Conservation (phyloP, 2,888 invertebrate species). For the Drosophila tripunctata region DNA sequence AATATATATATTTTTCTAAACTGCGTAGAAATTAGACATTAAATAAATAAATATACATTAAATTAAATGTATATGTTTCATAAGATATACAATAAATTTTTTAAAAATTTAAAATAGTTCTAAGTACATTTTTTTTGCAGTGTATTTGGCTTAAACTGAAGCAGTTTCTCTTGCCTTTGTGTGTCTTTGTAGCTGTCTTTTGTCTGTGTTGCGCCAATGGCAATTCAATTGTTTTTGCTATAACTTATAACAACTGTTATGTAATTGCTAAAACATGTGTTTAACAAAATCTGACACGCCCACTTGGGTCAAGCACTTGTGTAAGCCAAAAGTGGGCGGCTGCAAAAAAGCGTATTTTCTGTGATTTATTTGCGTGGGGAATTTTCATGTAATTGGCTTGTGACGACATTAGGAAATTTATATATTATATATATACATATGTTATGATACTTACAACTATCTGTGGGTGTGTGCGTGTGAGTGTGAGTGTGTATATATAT, state of each 20-base stretch:
- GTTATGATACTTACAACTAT: slow-evolving; percentile 18
- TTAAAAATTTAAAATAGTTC: too few species aligned
- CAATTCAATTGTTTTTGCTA: slow-evolving; percentile 41
- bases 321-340: slow-evolving; percentile 1
- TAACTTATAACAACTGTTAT: slow-evolving; percentile 36
- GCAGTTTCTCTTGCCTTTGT: neutral
- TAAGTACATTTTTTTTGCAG: neutral
- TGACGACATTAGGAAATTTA: slow-evolving; percentile 55
- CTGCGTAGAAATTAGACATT: too few species aligned
- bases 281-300: slow-evolving; percentile 41
- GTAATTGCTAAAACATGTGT: slow-evolving; percentile 59
- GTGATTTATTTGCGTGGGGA: slow-evolving; percentile 68
- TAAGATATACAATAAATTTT: too few species aligned
- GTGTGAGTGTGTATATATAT: slow-evolving; percentile 10
- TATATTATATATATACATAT: slow-evolving; percentile 32
- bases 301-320: slow-evolving; percentile 26
- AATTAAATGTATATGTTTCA: too few species aligned
- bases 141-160: neutral
- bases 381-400: slow-evolving; percentile 63
- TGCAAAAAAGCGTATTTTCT: slow-evolving; percentile 15
- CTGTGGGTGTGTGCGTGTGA: slow-evolving; percentile 1
- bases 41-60: too few species aligned
- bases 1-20: too few species aligned
- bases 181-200: neutral
- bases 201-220: slow-evolving; percentile 8